Conservation (phyloP, 2,113 vertebrate species). For the Genyomyrus donnyi region DNA sequence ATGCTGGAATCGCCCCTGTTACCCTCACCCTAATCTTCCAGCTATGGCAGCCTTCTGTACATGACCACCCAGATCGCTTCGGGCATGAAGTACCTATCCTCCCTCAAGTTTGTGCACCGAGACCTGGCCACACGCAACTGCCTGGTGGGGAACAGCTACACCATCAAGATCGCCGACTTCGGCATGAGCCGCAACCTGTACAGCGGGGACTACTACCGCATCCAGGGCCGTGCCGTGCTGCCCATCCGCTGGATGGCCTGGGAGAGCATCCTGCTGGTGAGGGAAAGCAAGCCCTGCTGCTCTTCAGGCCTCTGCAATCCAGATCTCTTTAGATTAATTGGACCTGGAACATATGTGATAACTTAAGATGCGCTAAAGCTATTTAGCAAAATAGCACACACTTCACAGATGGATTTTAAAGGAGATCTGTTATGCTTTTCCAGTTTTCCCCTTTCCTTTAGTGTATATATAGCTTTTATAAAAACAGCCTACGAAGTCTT, state of each 20-base stretch:
- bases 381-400: background rate
- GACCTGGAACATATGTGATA: background rate
- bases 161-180: slow-evolving; percentile 96
- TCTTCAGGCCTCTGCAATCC: background rate
- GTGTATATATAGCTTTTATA: too few species aligned
- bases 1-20: background rate
- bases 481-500: background rate
- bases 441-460: too few species aligned
- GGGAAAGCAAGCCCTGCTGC: background rate
- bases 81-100: slow-evolving; percentile 94
- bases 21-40: slow-evolving; percentile 33
- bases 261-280: slow-evolving; percentile 93
- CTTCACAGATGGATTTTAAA: background rate
- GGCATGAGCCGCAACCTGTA: slow-evolving; percentile 98
- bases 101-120: slow-evolving; percentile 93
- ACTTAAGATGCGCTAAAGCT: background rate
- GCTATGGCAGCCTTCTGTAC: slow-evolving; percentile 68
- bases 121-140: slow-evolving; percentile 96
- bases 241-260: slow-evolving; percentile 99
- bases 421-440: background rate
- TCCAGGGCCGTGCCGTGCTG: slow-evolving; percentile 92
- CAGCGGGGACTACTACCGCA: slow-evolving; percentile 92
- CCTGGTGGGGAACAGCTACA: slow-evolving; percentile 84
- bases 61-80: slow-evolving; percentile 90
- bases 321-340: background rate